Conservation (phyloP, 2,797 vertebrate genomes). For the Alexandromys oeconomus region DNA sequence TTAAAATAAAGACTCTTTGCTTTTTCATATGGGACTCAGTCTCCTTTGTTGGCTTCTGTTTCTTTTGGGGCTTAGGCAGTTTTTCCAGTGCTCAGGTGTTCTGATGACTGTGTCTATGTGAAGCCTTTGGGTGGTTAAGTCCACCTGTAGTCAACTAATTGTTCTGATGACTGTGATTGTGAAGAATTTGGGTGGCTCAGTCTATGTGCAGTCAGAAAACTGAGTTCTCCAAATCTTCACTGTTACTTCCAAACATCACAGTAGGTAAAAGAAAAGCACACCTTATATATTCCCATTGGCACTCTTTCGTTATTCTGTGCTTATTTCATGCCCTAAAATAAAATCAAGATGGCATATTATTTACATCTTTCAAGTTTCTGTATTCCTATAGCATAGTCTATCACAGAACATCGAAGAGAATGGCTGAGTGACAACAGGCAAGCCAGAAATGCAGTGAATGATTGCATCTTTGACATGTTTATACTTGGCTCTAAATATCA, state of each 20-base stretch:
- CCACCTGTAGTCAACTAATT: not conserved
- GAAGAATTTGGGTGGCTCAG: not conserved
- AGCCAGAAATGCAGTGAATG: not conserved
- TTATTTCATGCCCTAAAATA: not conserved
- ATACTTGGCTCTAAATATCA: not conserved
- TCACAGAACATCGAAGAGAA: not conserved
- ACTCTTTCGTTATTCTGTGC: not conserved
- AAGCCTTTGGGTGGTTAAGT: not conserved
- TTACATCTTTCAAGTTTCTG: not conserved
- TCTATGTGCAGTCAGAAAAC: not conserved
- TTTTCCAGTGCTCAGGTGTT: not conserved
- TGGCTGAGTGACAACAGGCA: not conserved
- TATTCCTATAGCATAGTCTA: too few relatives aligned
- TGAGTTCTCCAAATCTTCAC: not conserved
- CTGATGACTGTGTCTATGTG: not conserved
- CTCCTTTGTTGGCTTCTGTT: too few relatives aligned
- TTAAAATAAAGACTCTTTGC: too few relatives aligned
- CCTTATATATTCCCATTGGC: not conserved
- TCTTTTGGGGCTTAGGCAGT: not conserved
- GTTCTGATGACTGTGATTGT: too few relatives aligned
- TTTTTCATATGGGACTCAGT: too few relatives aligned
- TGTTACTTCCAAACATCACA: not conserved
- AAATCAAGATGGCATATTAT: not conserved
- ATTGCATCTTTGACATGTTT: not conserved
- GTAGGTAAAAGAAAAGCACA: not conserved